A percentile compares a stretch with the other conserved stretches of the same genome.
These are phyloP conservation scores for Leptobrachium ailaonicum DNA, from an alignment of 2,113 vertebrate genomes.

Conservation along the genomic window DNA sequence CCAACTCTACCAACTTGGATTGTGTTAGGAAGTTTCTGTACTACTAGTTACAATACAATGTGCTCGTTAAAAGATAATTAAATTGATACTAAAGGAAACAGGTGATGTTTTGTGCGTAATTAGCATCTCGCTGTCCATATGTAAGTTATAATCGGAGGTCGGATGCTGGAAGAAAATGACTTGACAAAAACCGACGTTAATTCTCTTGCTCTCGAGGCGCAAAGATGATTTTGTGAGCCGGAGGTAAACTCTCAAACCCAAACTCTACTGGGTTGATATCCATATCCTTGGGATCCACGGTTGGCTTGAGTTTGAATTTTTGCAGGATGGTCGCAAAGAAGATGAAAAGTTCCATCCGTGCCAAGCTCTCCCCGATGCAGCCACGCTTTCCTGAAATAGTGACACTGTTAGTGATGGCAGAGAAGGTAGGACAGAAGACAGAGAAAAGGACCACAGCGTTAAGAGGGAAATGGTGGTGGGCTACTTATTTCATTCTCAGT, in stretches of 20 bases:
- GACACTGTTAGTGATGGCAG: neutral
- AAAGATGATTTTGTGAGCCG: conserved; percentile 12
- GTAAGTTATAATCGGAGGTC: too few species aligned
- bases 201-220: conserved; percentile 1
- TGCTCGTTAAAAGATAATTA: too few species aligned
- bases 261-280: conserved; percentile 18
- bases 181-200: too few species aligned
- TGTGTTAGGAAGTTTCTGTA: too few species aligned
- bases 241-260: conserved; percentile 17
- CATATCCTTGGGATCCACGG: conserved; percentile 9
- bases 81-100: too few species aligned
- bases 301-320: conserved; percentile 8
- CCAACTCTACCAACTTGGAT: too few species aligned
- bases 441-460: neutral
- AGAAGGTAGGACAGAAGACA: neutral
- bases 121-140: too few species aligned
- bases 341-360: conserved; percentile 12
- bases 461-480: neutral
- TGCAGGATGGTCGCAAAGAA: conserved; percentile 20
- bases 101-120: too few species aligned
- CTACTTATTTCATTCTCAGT: too few species aligned
- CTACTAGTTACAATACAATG: too few species aligned
- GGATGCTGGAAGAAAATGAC: too few species aligned
- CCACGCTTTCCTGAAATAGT: conserved; percentile 1
- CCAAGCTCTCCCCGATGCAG: conserved; percentile 5